Conservation (phyloP, 2,888 invertebrate genomes). For the Anticlea derivata region DNA sequence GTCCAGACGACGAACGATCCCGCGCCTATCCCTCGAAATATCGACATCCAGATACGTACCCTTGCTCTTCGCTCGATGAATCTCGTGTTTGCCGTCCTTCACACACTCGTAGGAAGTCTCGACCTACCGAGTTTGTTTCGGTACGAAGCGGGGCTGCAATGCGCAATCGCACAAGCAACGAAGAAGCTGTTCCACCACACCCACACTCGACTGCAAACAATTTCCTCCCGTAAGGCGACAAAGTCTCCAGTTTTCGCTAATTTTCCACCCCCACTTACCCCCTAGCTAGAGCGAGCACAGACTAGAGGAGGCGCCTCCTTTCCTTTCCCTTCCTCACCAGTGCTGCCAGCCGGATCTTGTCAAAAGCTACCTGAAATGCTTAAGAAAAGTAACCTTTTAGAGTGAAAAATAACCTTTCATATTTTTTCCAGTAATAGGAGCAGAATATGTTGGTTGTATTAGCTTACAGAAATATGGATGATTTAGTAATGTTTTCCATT, state of each 20-base stretch:
- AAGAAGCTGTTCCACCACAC: conserved; percentile 5
- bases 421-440: no score
- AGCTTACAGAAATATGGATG: no score
- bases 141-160: conserved; percentile 43
- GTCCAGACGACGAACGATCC: conserved; percentile 54
- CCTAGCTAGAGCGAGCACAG: no score
- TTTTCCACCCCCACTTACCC: neutral
- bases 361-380: no score
- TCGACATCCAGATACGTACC: conserved; percentile 69
- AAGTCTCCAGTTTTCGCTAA: neutral
- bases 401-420: no score
- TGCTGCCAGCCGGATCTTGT: no score
- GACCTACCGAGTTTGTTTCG: conserved; percentile 49
- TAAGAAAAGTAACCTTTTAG: no score
- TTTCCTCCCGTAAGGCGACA: no score
- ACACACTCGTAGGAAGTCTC: conserved; percentile 56
- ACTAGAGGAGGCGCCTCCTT: no score
- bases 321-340: no score
- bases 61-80: conserved; percentile 58
- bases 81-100: conserved; percentile 67
- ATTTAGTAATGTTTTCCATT: no score
- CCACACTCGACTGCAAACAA: neutral
- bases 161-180: conserved; percentile 63
- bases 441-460: no score
- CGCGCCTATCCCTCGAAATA: conserved; percentile 78